Evolutionary conservation across 2,113 vertebrate species (phyloP).

Genomic region (Galbula dea): DNA sequence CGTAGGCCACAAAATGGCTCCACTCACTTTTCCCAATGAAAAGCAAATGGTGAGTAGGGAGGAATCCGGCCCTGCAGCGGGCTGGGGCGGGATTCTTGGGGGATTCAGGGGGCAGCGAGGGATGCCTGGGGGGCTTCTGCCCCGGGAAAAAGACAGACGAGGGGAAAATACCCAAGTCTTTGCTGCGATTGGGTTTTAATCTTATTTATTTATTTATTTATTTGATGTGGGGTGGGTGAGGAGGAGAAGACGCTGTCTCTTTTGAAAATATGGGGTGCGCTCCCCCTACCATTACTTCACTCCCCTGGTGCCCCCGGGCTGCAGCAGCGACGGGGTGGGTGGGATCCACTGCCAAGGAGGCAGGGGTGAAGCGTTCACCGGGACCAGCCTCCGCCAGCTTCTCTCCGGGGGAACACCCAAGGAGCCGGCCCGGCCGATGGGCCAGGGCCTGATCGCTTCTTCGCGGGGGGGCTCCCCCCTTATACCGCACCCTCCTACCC

Average conservation of each 20-base stretch:
- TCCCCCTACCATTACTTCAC: too few species aligned
- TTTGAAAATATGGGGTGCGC: not conserved
- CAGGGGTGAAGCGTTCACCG: not conserved
- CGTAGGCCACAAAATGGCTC: slow-evolving; percentile 94
- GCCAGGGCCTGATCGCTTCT: not conserved
- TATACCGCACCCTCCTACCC: accelerated
- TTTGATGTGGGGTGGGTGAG: not conserved
- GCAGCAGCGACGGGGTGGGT: not conserved
- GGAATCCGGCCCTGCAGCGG: not conserved
- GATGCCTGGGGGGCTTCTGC: not conserved
- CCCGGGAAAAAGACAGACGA: not conserved
- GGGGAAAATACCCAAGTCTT: not conserved
- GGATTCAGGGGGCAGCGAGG: not conserved
- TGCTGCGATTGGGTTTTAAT: not conserved
- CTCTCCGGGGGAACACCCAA: not conserved
- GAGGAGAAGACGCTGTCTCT: not conserved
- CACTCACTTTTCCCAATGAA: slow-evolving; percentile 86
- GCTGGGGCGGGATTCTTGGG: not conserved
- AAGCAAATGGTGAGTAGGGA: slow-evolving; percentile 82
- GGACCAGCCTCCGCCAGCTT: not conserved
- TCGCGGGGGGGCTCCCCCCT: not conserved
- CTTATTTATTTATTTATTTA: not conserved
- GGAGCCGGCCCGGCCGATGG: not conserved
- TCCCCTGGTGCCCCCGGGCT: not conserved
- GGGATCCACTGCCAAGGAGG: not conserved